These are phyloP conservation scores for Neodontobutis hainanensis DNA, from an alignment of 2,113 vertebrate species.

Conservation along the genomic window DNA sequence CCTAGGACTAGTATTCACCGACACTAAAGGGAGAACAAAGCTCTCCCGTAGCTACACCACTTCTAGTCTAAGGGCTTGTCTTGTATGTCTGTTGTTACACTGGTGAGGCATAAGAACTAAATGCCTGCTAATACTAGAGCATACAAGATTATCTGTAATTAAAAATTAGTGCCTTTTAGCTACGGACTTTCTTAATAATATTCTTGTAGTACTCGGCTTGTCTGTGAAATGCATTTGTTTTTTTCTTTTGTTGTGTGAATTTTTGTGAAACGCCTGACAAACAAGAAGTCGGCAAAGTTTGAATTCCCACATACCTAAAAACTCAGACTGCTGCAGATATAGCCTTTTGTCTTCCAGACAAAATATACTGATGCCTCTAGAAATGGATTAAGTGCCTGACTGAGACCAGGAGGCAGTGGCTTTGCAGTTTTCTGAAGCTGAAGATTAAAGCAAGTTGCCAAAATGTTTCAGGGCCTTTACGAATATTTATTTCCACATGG, in stretches of 20 bases:
- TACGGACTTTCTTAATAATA: slow-evolving; percentile 14
- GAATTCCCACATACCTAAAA: slow-evolving; percentile 21
- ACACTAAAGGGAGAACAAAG: slow-evolving; percentile 26
- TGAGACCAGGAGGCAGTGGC: slow-evolving; percentile 25
- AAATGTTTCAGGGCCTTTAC: slow-evolving; percentile 43
- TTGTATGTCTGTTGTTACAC: slow-evolving; percentile 23
- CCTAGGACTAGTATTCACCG: neutral
- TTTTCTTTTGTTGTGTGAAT: slow-evolving; percentile 10
- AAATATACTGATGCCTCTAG: slow-evolving; percentile 46
- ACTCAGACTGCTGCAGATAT: slow-evolving; percentile 11
- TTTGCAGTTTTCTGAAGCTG: slow-evolving; percentile 43
- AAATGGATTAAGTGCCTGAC: slow-evolving; percentile 69
- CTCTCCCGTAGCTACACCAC: slow-evolving; percentile 21
- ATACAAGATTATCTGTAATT: slow-evolving; percentile 26
- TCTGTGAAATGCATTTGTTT: slow-evolving; percentile 13
- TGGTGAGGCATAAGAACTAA: slow-evolving; percentile 23
- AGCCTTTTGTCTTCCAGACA: slow-evolving; percentile 57
- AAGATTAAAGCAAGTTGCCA: slow-evolving; percentile 46
- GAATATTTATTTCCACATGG: neutral
- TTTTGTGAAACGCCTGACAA: slow-evolving; percentile 10
- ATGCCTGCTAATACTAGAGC: slow-evolving; percentile 5
- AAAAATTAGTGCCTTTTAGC: slow-evolving; percentile 63
- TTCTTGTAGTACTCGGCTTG: neutral
- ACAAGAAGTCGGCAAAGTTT: neutral
- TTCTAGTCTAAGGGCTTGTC: slow-evolving; percentile 26